Conservation (phyloP, 1,140 invertebrate genomes). For the Diorhabda sublineata region DNA sequence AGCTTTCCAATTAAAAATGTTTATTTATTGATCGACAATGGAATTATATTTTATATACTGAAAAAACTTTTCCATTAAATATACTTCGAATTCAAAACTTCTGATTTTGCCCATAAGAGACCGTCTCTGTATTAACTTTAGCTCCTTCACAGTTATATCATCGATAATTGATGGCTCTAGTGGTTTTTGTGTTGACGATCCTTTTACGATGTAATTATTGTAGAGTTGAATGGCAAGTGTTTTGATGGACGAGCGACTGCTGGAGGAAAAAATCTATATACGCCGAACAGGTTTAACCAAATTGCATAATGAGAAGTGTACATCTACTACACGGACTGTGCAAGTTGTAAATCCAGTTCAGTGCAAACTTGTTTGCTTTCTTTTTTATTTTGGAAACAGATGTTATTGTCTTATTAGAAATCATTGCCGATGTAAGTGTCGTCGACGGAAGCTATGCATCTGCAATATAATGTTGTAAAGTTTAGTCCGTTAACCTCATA, state of each 20-base stretch:
- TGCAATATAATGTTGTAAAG: too few relatives aligned
- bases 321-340: not conserved
- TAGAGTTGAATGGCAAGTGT: slow-evolving; percentile 2
- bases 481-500: too few relatives aligned
- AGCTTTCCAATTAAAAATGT: too few relatives aligned
- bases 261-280: not conserved
- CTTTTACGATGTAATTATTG: not conserved
- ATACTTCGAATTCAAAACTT: too few relatives aligned
- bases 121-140: not conserved
- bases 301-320: slow-evolving; percentile 2
- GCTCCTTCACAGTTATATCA: slow-evolving; percentile 2
- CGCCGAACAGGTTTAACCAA: not conserved
- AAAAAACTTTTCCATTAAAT: too few relatives aligned
- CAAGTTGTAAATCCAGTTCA: not conserved
- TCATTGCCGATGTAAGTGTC: too few relatives aligned
- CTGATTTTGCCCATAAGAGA: not conserved
- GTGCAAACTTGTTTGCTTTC: not conserved
- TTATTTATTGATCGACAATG: too few relatives aligned
- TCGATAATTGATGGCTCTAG: not conserved
- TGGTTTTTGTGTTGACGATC: slow-evolving; percentile 1
- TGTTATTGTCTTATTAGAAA: not conserved
- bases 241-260: not conserved
- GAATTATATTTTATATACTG: too few relatives aligned
- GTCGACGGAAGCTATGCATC: too few relatives aligned
- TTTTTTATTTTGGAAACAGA: not conserved